Evolutionary conservation across 2,888 invertebrate genomes (phyloP).

Genomic region (Fabriciana adippe): DNA sequence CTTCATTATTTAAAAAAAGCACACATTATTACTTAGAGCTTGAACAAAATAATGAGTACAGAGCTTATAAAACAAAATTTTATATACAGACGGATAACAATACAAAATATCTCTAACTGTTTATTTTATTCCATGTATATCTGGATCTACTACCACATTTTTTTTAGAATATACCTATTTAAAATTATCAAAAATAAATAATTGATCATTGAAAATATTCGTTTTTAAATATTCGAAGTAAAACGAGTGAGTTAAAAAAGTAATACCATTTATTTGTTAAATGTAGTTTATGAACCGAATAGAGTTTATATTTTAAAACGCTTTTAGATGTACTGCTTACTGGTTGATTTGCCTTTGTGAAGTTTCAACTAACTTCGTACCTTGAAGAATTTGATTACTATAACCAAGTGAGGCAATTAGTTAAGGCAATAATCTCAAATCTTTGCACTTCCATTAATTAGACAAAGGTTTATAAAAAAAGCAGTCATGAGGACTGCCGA

Average conservation of each 20-base stretch:
- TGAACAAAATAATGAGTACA: too few relatives aligned
- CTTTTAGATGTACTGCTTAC: not conserved
- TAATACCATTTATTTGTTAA: too few relatives aligned
- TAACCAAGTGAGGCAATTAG: not conserved
- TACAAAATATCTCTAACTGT: not conserved
- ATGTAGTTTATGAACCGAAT: too few relatives aligned
- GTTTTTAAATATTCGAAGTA: too few relatives aligned
- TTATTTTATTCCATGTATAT: not conserved
- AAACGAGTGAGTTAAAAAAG: too few relatives aligned
- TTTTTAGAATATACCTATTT: not conserved
- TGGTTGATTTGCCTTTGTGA: not conserved
- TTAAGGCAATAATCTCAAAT: not conserved
- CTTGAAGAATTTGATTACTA: not conserved
- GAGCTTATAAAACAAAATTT: too few relatives aligned
- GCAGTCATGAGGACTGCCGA: not conserved
- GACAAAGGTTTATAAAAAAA: not conserved
- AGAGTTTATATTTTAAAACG: too few relatives aligned
- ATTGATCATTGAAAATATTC: too few relatives aligned
- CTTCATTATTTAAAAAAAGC: too few relatives aligned
- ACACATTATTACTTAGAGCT: too few relatives aligned
- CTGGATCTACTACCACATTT: slow-evolving; percentile 2
- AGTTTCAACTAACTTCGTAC: not conserved
- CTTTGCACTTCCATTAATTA: not conserved
- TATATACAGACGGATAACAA: too few relatives aligned
- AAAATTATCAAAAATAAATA: too few relatives aligned